These are phyloP conservation scores for Argopecten irradians DNA, from an alignment of 1,140 invertebrate species.

Conservation along the genomic window DNA sequence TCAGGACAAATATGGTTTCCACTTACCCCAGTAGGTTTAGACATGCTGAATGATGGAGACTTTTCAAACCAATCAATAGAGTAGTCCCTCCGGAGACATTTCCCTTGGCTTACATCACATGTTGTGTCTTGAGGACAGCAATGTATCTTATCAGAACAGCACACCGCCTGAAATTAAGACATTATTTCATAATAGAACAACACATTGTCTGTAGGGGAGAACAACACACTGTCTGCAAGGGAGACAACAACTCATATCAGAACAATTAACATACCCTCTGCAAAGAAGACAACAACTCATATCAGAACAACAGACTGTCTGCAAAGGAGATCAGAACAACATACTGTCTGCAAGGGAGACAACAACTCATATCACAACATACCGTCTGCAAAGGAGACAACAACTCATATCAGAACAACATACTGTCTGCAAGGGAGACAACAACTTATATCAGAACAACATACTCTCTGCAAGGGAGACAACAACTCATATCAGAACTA, in stretches of 20 bases:
- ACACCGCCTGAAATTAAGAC: constrained; percentile 50
- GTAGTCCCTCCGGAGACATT: constrained; percentile 37
- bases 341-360: too few species aligned
- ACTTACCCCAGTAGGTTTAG: neutral
- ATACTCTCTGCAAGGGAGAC: constrained; percentile 57
- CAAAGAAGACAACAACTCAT: too few species aligned
- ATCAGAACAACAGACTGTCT: constrained; percentile 72
- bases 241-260: too few species aligned
- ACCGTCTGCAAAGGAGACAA: constrained; percentile 66
- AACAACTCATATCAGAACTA: constrained; percentile 60
- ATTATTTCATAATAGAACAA: constrained; percentile 28
- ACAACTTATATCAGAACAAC: too few species aligned
- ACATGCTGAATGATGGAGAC: constrained; percentile 1
- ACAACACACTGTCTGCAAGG: constrained; percentile 36
- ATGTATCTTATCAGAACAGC: constrained; percentile 61
- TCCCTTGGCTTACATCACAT: constrained; percentile 53
- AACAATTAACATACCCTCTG: too few species aligned
- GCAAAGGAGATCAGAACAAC: neutral
- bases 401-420: constrained; percentile 62
- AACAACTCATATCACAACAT: constrained; percentile 68
- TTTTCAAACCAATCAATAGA: constrained; percentile 51
- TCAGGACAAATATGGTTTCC: constrained; percentile 44
- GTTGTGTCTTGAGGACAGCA: constrained; percentile 62
- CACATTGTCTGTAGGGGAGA: constrained; percentile 53
- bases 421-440: neutral